Conservation (phyloP, 1,140 invertebrate species). For the Macrobrachium nipponense region DNA sequence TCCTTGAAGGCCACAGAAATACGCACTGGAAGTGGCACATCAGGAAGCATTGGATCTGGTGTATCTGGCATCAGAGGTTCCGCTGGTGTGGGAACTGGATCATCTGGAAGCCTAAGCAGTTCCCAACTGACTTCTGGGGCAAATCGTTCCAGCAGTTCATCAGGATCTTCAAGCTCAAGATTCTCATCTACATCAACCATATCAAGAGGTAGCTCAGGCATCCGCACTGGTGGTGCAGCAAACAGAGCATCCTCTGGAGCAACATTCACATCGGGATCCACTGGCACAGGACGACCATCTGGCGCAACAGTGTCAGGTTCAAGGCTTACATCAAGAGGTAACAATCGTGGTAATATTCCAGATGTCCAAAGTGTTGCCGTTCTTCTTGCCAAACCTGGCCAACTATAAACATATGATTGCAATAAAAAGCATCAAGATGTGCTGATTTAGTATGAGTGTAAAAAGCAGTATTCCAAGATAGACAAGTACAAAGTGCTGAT, state of each 20-base stretch:
- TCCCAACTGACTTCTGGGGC: too few species aligned
- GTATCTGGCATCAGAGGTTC: neutral
- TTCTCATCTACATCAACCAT: neutral
- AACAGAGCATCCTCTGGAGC: neutral
- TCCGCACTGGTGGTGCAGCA: neutral
- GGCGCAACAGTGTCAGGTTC: neutral
- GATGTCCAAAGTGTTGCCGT: constrained; percentile 23
- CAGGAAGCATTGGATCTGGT: neutral
- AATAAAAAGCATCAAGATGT: neutral
- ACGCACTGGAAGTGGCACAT: neutral
- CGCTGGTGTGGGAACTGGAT: neutral
- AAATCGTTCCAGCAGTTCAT: too few species aligned
- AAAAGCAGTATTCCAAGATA: constrained; percentile 3
- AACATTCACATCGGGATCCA: neutral
- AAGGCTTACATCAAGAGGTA: neutral
- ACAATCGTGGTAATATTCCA: neutral
- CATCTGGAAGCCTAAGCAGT: neutral
- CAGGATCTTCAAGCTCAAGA: neutral
- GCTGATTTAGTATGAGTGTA: neutral
- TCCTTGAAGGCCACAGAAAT: neutral
- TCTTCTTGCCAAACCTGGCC: constrained; percentile 14
- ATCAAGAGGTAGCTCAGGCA: neutral
- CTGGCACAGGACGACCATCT: neutral
- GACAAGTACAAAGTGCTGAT: constrained; percentile 43
- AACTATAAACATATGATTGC: constrained; percentile 18